Percentiles rank a stretch among this genome's conserved stretches.
Evolutionary conservation across 2,888 invertebrate genomes (phyloP).

Genomic region (Coelinius sp.): DNA sequence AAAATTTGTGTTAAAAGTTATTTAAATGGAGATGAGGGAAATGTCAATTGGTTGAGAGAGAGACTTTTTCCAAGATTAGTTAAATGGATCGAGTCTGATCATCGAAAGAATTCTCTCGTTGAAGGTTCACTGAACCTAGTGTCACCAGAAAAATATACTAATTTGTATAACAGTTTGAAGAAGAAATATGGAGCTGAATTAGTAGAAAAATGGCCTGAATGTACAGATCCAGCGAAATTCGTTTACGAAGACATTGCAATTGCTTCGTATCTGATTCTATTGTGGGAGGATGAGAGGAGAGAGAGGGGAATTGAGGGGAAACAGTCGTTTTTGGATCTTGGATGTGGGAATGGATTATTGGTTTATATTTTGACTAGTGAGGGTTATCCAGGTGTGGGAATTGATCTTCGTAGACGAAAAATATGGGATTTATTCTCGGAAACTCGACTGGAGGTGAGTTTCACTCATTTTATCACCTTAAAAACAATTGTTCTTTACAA

Average conservation of each 20-base stretch:
- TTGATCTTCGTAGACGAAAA: constrained; percentile 87
- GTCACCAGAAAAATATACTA: constrained; percentile 79
- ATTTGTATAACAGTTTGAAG: constrained; percentile 82
- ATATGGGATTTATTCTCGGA: constrained; percentile 88
- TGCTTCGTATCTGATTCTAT: constrained; percentile 85
- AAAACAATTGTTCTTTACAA: too few species aligned
- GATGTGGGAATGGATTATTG: constrained; percentile 97
- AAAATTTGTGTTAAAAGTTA: constrained; percentile 33
- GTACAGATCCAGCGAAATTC: constrained; percentile 94
- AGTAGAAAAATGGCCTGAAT: constrained; percentile 90
- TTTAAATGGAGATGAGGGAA: constrained; percentile 45
- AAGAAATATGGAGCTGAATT: constrained; percentile 82
- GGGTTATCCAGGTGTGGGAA: constrained; percentile 86
- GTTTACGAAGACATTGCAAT: constrained; percentile 98
- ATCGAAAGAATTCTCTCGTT: constrained; percentile 48
- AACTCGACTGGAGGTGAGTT: constrained; percentile 77
- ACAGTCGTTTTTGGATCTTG: constrained; percentile 90
- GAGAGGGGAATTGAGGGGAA: constrained; percentile 63
- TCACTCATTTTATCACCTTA: too few species aligned
- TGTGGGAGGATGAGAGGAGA: constrained; percentile 80
- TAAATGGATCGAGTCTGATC: constrained; percentile 75
- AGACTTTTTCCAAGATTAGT: constrained; percentile 75
- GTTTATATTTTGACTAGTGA: constrained; percentile 88
- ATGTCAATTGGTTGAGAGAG: constrained; percentile 73
- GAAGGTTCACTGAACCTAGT: constrained; percentile 78